A percentile compares a stretch with the other conserved stretches of the same genome.
phyloP scores from a whole-genome alignment of 2,113 vertebrate genomes.

The Pseudorhombus dupliciocellatus region DNA sequence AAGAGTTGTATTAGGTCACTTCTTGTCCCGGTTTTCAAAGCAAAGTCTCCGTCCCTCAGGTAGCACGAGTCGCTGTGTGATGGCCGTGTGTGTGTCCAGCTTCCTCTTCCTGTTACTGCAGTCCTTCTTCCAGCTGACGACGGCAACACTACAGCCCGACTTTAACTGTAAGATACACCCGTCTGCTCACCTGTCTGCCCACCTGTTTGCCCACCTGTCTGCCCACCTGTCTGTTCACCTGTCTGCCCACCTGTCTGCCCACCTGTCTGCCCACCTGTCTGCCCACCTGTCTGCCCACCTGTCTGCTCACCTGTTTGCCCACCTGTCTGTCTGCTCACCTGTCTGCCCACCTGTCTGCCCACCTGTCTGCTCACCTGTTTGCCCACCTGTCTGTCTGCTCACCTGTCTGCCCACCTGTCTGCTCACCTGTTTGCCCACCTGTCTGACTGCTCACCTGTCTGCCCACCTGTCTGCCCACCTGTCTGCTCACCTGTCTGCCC shows the following conservation, averaged over 20 bases:
- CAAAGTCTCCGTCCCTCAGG: slow-evolving; percentile 75
- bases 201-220: slow-evolving; percentile 9
- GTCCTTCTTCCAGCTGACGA: slow-evolving; percentile 89
- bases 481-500: background rate
- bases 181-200: background rate
- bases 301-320: slow-evolving; percentile 6
- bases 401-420: too few species aligned
- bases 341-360: background rate
- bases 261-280: background rate
- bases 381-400: background rate
- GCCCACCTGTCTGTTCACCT: slow-evolving; percentile 8
- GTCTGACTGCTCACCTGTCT: slow-evolving; percentile 8
- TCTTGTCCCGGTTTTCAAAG: background rate
- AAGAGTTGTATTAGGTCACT: background rate
- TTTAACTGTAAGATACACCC: slow-evolving; percentile 88
- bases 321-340: background rate
- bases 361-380: too few species aligned
- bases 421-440: background rate
- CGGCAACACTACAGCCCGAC: slow-evolving; percentile 76
- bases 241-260: background rate
- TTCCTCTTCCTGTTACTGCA: slow-evolving; percentile 91
- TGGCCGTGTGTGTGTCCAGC: slow-evolving; percentile 88
- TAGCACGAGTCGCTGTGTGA: slow-evolving; percentile 87
- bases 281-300: too few species aligned
- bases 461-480: background rate